These are phyloP conservation scores for Caenorhabditis panamensis DNA, from an alignment of 2,888 invertebrate genomes.

Conservation along the genomic window DNA sequence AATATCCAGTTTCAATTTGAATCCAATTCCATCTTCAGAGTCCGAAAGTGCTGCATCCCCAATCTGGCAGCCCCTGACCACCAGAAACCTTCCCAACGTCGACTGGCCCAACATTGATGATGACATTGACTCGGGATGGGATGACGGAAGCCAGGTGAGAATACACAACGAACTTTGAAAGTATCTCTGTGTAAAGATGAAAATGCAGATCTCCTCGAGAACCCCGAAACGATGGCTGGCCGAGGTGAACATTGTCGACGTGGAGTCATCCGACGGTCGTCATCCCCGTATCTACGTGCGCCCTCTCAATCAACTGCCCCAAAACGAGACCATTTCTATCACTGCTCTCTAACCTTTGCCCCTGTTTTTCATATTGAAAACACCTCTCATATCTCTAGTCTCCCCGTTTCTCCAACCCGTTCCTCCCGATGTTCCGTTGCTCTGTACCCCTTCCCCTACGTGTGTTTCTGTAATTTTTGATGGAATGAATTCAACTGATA, in stretches of 20 bases:
- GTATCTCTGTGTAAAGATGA: conserved; percentile 24
- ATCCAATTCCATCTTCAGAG: no score
- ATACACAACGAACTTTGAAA: no score
- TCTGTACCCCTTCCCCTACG: conserved; percentile 27
- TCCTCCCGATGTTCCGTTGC: conserved; percentile 7
- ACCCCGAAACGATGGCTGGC: conserved; percentile 69
- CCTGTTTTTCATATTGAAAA: conserved; percentile 35
- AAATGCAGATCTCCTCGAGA: conserved; percentile 55
- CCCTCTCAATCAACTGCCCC: conserved; percentile 38
- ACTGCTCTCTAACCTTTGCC: conserved; percentile 50
- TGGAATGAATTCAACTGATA: not conserved
- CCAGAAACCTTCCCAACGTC: conserved; percentile 66
- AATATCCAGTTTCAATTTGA: not conserved
- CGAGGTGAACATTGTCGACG: conserved; percentile 74
- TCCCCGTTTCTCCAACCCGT: conserved; percentile 16
- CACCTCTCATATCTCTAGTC: conserved; percentile 23
- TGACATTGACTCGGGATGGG: conserved; percentile 73
- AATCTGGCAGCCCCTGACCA: conserved; percentile 72
- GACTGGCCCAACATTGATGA: conserved; percentile 72
- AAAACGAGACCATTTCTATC: conserved; percentile 56
- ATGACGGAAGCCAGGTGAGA: conserved; percentile 66
- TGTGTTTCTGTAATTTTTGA: conserved; percentile 6
- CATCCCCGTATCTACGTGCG: conserved; percentile 69
- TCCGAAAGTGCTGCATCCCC: conserved; percentile 63
- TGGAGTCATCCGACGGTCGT: conserved; percentile 53